Evolutionary conservation across 2,888 invertebrate genomes (phyloP).

Genomic region (Platypus cylindrus): DNA sequence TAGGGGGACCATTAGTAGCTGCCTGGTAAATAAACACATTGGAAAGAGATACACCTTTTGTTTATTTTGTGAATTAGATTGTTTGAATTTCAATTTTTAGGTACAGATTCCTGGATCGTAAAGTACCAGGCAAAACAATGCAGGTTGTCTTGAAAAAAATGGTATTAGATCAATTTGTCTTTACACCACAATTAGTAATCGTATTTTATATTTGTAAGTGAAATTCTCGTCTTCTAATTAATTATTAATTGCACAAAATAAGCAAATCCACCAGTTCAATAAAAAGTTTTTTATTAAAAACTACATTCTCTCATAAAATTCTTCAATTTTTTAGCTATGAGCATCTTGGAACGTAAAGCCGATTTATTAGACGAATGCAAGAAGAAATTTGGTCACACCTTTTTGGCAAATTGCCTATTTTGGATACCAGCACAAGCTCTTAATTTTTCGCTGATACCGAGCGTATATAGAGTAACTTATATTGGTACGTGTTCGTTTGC

Average conservation of each 20-base stretch:
- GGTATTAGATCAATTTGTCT: slow-evolving; percentile 59
- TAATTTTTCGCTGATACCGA: slow-evolving; percentile 63
- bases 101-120: slow-evolving; percentile 67
- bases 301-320: too few species aligned
- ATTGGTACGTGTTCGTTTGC: slow-evolving; percentile 65
- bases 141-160: slow-evolving; percentile 56
- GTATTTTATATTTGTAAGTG: slow-evolving; percentile 58
- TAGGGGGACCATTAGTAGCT: slow-evolving; percentile 48
- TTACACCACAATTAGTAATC: slow-evolving; percentile 59
- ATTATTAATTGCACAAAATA: too few species aligned
- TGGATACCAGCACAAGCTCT: slow-evolving; percentile 73
- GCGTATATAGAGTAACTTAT: slow-evolving; percentile 61
- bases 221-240: too few species aligned
- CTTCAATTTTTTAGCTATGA: slow-evolving; percentile 67
- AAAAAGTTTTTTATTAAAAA: not conserved
- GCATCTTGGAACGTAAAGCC: slow-evolving; percentile 56
- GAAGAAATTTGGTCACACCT: slow-evolving; percentile 59
- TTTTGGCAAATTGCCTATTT: slow-evolving; percentile 63
- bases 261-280: not conserved
- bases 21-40: slow-evolving; percentile 38
- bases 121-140: slow-evolving; percentile 50
- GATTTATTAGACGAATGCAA: slow-evolving; percentile 59
- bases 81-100: slow-evolving; percentile 34
- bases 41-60: not conserved
- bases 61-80: too few species aligned